A percentile compares a stretch with the other conserved stretches of the same genome.
Conservation (phyloP, 1,140 invertebrate genomes). For the Drosophila asahinai region DNA sequence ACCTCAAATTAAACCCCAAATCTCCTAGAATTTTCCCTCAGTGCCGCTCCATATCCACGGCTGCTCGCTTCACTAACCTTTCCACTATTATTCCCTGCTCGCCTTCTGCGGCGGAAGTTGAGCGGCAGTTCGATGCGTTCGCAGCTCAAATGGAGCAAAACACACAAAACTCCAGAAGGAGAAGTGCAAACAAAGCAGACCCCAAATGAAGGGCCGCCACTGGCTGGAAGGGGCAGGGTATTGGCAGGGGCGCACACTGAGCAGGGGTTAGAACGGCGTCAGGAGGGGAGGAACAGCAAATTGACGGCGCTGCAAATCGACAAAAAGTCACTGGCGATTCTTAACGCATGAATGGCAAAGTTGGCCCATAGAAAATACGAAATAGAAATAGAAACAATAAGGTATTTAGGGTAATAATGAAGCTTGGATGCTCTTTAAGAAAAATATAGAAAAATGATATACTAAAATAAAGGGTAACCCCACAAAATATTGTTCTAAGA, state of each 20-base stretch:
- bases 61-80: conserved; percentile 62
- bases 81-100: conserved; percentile 19
- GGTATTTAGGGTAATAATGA: not conserved
- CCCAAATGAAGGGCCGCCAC: conserved; percentile 66
- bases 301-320: conserved; percentile 76
- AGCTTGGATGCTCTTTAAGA: not conserved
- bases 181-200: conserved; percentile 77
- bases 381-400: conserved; percentile 47
- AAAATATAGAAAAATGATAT: not conserved
- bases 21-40: not conserved
- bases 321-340: conserved; percentile 64
- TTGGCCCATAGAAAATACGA: conserved; percentile 45
- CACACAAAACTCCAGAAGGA: conserved; percentile 59
- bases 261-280: conserved; percentile 2
- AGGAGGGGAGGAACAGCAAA: conserved; percentile 55
- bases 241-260: not conserved
- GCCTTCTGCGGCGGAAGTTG: conserved; percentile 56
- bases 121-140: conserved; percentile 62
- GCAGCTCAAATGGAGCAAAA: conserved; percentile 80
- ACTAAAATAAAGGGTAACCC: not conserved
- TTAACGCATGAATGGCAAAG: conserved; percentile 77
- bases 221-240: conserved; percentile 20
- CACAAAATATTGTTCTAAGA: accelerated
- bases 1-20: not conserved
- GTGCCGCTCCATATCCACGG: conserved; percentile 26